phyloP scores from a whole-genome alignment of 2,888 invertebrate species.

The Drosophila fungiperda region DNA sequence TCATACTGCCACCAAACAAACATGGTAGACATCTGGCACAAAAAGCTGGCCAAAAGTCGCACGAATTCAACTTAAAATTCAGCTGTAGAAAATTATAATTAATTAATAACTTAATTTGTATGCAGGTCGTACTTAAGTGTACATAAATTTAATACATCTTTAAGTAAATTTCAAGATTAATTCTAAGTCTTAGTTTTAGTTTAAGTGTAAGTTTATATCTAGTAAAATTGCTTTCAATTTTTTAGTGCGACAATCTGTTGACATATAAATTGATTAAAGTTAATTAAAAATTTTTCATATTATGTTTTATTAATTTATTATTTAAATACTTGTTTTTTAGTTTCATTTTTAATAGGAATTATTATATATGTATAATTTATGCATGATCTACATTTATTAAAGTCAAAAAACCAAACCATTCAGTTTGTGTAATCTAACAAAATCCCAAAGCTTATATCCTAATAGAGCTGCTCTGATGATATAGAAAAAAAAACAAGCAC shows the following conservation, averaged over 20 bases:
- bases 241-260: too few species aligned
- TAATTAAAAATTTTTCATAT: background rate
- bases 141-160: slow-evolving; percentile 5
- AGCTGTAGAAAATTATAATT: background rate
- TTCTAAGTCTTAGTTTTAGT: background rate
- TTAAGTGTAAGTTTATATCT: background rate
- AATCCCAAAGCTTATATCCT: background rate
- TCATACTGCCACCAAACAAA: slow-evolving; percentile 1
- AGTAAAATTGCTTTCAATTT: background rate
- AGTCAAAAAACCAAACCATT: background rate
- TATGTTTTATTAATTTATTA: background rate
- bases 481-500: background rate
- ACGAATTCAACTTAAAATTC: slow-evolving; percentile 18
- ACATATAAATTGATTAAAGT: background rate
- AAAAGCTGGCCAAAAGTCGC: slow-evolving; percentile 8
- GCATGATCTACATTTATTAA: background rate
- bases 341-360: background rate
- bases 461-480: background rate
- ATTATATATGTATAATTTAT: too few species aligned
- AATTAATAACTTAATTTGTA: slow-evolving; percentile 22
- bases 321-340: background rate
- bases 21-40: slow-evolving; percentile 17
- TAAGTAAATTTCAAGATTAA: background rate
- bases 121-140: background rate
- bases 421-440: background rate